Conservation (phyloP, 2,888 invertebrate species). For the Apodemia zela region DNA sequence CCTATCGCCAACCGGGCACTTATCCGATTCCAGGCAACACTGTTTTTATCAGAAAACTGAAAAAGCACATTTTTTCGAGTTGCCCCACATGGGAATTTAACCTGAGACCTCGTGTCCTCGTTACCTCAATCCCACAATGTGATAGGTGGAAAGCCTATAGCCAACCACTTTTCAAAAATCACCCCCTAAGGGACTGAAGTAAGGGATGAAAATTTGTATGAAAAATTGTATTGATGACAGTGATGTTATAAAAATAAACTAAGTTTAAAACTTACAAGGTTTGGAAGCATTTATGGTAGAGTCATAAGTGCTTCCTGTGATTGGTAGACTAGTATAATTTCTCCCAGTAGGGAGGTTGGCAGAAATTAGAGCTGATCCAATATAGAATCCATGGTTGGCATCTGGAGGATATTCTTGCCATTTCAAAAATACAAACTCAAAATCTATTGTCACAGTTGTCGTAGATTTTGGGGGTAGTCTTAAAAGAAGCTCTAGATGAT, state of each 20-base stretch:
- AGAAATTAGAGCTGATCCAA: constrained; percentile 92
- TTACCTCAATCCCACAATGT: too few relatives aligned
- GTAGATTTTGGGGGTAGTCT: constrained; percentile 89
- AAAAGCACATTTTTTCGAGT: too few relatives aligned
- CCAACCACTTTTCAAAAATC: too few relatives aligned
- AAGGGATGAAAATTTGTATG: too few relatives aligned
- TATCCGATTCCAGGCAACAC: too few relatives aligned
- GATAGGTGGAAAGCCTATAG: too few relatives aligned
- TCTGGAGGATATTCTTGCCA: constrained; percentile 99
- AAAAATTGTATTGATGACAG: too few relatives aligned
- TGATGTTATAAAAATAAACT: constrained; percentile 10
- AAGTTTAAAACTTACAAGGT: constrained; percentile 53
- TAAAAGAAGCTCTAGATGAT: constrained; percentile 92
- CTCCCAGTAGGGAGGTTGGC: constrained; percentile 88
- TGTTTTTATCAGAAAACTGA: too few relatives aligned
- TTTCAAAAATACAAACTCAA: constrained; percentile 97
- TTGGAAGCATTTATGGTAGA: constrained; percentile 84
- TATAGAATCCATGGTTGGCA: constrained; percentile 98
- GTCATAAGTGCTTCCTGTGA: constrained; percentile 84
- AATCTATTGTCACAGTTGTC: constrained; percentile 91
- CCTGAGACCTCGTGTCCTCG: too few relatives aligned
- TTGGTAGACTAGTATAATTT: constrained; percentile 89
- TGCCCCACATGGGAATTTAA: too few relatives aligned
- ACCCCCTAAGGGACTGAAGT: too few relatives aligned
- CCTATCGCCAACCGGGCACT: too few relatives aligned